Base-by-base conservation (phyloP, 2,113 vertebrate species). In the Campylomormyrus tamandua region DNA sequence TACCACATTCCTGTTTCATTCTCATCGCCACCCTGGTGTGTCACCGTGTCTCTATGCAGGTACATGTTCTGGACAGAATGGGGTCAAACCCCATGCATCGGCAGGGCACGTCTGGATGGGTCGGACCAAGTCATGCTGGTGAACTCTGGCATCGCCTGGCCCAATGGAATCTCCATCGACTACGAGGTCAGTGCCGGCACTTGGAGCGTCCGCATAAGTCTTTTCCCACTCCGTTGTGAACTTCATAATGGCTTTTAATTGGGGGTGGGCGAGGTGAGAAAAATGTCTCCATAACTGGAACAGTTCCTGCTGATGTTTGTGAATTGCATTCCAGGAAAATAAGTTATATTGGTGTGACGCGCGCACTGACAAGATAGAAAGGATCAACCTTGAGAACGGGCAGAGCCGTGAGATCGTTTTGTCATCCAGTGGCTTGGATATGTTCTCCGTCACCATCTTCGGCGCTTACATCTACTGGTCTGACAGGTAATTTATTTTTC, bases 401-500 rank as follows among this genome's bases (percentile, higher is more conserved):
- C 94, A 95, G 91, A 95, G 91, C 94, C 96, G 97, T 1, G 97
- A 98, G 96, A 95, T 96, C 95, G 95, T 98, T 90, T 95, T 98
- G 95, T 96, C 96, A 95, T 96, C 96, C 88, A 96, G 94, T 95
- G 96, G 96, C 90, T 96, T 96, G 95, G 97, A 98, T 95, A 94
- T 97, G 95, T 98, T 97, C 95, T 97, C 97, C 89, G 95, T 98
- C 17, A 95, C 96, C 0, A 97, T 98, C 95, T 97, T 97, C 86
- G 97, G 97, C 93, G 95, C 96, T 95, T 97, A 97, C 95, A 97
- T 98, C 96, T 98, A 97, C 96, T 98, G 97, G 97, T 96, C 97
- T 97, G 97, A 98, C 97, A 97, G 97, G 97, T 98, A 96, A 97
- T 97, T 97, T 96, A 96, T 96, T 97, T 96, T 95, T 95, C 94